A percentile compares a stretch with the other conserved stretches of the same genome.
Conservation (phyloP, 2,113 vertebrate genomes). For the Phrynosoma platyrhinos region DNA sequence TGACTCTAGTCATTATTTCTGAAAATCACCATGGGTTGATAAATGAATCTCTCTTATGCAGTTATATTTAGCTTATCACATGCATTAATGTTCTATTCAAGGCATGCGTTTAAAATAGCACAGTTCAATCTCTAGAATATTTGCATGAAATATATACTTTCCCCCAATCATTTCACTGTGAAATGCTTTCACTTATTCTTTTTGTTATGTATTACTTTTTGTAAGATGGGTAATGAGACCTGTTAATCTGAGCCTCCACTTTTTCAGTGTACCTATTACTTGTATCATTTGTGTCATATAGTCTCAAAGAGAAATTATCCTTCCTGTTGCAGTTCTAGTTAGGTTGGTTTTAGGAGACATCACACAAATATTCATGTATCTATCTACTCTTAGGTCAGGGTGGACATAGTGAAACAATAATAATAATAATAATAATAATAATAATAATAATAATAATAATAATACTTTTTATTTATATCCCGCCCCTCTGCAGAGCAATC, state of each 20-base stretch:
- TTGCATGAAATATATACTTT: neutral
- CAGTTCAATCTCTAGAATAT: neutral
- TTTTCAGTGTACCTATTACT: neutral
- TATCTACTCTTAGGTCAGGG: no score
- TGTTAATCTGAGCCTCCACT: neutral
- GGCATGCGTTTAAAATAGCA: neutral
- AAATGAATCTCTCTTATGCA: neutral
- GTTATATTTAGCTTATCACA: conserved; percentile 17
- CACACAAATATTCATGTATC: no score
- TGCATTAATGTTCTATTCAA: neutral
- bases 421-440: no score
- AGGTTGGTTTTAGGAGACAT: no score
- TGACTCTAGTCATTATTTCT: neutral
- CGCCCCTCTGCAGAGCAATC: no score
- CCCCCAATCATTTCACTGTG: neutral
- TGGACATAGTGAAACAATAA: no score
- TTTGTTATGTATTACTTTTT: neutral
- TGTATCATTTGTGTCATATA: neutral
- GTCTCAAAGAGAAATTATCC: neutral
- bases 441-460: no score
- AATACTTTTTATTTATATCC: no score
- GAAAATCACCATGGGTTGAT: conserved; percentile 2
- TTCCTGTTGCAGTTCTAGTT: no score
- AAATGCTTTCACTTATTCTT: neutral
- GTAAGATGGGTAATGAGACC: neutral